Percentiles rank a stretch among this genome's conserved stretches.
These are phyloP conservation scores for Philhelius pedissequus DNA, from an alignment of 2,888 invertebrate genomes.

Conservation along the genomic window DNA sequence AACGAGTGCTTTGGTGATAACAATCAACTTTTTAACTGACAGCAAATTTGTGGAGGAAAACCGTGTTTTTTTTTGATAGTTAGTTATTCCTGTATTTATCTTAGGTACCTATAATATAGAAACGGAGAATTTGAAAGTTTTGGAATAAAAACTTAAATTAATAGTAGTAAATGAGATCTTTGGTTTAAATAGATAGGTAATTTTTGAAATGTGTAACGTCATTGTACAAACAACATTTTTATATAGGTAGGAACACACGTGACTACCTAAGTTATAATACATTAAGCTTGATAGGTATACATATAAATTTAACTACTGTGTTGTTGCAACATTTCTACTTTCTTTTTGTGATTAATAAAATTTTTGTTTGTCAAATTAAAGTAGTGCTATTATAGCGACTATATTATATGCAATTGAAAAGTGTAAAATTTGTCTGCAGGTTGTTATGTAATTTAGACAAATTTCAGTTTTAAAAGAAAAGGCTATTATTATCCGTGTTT, in stretches of 20 bases:
- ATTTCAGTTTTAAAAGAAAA: no score
- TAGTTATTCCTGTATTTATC: background rate
- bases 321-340: background rate
- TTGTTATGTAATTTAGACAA: no score
- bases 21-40: slow-evolving; percentile 44
- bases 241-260: background rate
- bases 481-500: no score
- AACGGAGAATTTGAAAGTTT: slow-evolving; percentile 15
- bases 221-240: background rate
- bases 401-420: background rate
- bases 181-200: background rate
- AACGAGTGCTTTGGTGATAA: slow-evolving; percentile 50
- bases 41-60: slow-evolving; percentile 25
- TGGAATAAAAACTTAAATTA: background rate
- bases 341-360: slow-evolving; percentile 9
- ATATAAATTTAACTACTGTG: background rate
- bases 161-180: background rate
- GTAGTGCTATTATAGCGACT: background rate
- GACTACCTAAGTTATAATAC: no score
- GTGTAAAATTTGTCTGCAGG: no score
- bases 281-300: no score
- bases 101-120: no score
- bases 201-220: background rate
- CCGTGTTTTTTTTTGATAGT: slow-evolving; percentile 8
- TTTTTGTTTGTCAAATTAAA: background rate